Conservation (phyloP, 2,797 vertebrate genomes). For the Apogon hyalosoma region DNA sequence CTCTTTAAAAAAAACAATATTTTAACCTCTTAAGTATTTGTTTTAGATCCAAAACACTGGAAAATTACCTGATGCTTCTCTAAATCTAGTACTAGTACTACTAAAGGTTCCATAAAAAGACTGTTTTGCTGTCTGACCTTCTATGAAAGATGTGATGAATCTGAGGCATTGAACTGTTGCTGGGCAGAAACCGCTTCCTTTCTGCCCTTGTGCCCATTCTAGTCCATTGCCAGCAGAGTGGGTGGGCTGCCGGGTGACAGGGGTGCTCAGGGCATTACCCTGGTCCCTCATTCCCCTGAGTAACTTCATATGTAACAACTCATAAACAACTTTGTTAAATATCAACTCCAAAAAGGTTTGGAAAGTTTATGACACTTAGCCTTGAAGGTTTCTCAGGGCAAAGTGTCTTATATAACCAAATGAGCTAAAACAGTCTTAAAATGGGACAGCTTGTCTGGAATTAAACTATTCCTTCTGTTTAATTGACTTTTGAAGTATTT, state of each 20-base stretch:
- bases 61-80: too few relatives aligned
- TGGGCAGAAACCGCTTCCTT: neutral
- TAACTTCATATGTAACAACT: constrained; percentile 43
- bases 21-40: too few relatives aligned
- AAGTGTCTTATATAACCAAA: constrained; percentile 27
- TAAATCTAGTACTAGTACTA: too few relatives aligned
- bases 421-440: constrained; percentile 7
- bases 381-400: neutral
- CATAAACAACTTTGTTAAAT: constrained; percentile 10
- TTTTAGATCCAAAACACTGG: too few relatives aligned
- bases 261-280: constrained; percentile 15
- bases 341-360: constrained; percentile 4
- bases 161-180: constrained; percentile 9
- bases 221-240: constrained; percentile 5
- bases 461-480: neutral
- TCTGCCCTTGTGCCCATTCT: neutral
- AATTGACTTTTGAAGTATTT: neutral
- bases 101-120: too few relatives aligned
- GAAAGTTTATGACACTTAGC: constrained; percentile 2
- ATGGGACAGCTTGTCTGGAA: neutral
- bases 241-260: constrained; percentile 11
- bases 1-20: too few relatives aligned
- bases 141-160: too few relatives aligned
- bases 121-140: neutral
- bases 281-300: constrained; percentile 33